These are phyloP conservation scores for Hystrix cristata DNA, from an alignment of 2,113 vertebrate species.

Conservation along the genomic window DNA sequence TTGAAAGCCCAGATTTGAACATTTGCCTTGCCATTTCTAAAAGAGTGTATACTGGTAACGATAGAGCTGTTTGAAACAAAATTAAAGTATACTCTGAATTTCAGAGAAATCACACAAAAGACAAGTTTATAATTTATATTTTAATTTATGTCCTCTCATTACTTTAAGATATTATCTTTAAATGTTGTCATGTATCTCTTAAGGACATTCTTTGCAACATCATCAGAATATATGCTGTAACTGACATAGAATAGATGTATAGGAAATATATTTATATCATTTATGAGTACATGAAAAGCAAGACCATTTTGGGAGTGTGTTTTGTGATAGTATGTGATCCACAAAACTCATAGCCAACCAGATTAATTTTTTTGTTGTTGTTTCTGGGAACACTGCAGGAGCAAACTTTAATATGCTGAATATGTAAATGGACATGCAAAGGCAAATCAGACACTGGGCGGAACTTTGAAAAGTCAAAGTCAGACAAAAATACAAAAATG, in stretches of 20 bases:
- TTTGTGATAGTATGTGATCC: background rate
- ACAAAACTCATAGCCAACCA: too few relatives aligned
- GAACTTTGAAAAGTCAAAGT: too few relatives aligned
- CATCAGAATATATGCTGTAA: background rate
- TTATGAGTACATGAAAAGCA: background rate
- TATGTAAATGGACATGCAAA: too few relatives aligned
- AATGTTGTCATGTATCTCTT: background rate
- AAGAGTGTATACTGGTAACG: background rate
- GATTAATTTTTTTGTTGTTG: too few relatives aligned
- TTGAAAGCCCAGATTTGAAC: background rate
- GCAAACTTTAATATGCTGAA: too few relatives aligned
- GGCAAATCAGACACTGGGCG: too few relatives aligned
- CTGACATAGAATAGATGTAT: background rate
- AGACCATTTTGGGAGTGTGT: background rate
- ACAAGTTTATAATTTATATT: background rate
- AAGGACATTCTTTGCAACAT: background rate
- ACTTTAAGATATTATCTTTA: background rate
- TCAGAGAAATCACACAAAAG: background rate
- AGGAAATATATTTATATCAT: background rate
- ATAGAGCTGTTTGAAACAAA: background rate
- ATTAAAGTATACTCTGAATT: background rate
- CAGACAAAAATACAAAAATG: too few relatives aligned
- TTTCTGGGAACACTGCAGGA: too few relatives aligned
- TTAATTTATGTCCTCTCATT: background rate
- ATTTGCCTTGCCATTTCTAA: background rate